Evolutionary conservation across 2,888 invertebrate species (phyloP).

Genomic region (Eupithecia tripunctaria): DNA sequence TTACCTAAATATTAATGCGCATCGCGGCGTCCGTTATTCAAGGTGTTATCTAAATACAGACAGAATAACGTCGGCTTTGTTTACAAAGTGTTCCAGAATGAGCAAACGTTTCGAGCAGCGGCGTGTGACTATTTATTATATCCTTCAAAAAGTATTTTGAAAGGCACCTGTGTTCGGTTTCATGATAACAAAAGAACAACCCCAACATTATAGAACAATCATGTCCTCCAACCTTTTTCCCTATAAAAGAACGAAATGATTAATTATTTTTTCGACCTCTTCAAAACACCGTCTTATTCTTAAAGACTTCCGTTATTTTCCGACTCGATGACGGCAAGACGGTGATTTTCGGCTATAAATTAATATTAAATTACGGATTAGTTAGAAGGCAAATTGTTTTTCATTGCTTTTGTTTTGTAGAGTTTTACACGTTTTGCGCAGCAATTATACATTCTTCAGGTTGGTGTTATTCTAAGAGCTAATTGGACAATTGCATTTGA

Average conservation of each 20-base stretch:
- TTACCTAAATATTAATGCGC: constrained; percentile 83
- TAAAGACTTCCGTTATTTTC: constrained; percentile 84
- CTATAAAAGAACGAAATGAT: constrained; percentile 79
- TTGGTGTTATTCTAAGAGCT: not conserved
- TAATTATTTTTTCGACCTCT: constrained; percentile 83
- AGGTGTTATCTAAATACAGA: constrained; percentile 76
- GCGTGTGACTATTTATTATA: constrained; percentile 56
- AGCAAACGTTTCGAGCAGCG: constrained; percentile 52
- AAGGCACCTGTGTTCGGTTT: constrained; percentile 54
- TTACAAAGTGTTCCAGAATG: constrained; percentile 57
- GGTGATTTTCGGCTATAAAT: constrained; percentile 78
- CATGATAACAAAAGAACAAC: constrained; percentile 70
- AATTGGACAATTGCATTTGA: not conserved
- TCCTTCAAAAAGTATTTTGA: constrained; percentile 40
- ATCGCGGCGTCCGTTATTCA: constrained; percentile 80
- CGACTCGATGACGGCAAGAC: constrained; percentile 78
- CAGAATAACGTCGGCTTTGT: constrained; percentile 60
- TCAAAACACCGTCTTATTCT: constrained; percentile 82
- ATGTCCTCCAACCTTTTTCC: constrained; percentile 79
- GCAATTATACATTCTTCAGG: not conserved
- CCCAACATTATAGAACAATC: constrained; percentile 77
- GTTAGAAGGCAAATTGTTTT: constrained; percentile 62
- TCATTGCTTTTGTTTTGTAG: constrained; percentile 27
- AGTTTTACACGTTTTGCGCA: not conserved
- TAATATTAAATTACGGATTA: constrained; percentile 78